Evolutionary conservation across 2,113 vertebrate genomes (phyloP), one percentile per base, ranked within the genome.

Genomic region (Ceuthmochares aereus): DNA sequence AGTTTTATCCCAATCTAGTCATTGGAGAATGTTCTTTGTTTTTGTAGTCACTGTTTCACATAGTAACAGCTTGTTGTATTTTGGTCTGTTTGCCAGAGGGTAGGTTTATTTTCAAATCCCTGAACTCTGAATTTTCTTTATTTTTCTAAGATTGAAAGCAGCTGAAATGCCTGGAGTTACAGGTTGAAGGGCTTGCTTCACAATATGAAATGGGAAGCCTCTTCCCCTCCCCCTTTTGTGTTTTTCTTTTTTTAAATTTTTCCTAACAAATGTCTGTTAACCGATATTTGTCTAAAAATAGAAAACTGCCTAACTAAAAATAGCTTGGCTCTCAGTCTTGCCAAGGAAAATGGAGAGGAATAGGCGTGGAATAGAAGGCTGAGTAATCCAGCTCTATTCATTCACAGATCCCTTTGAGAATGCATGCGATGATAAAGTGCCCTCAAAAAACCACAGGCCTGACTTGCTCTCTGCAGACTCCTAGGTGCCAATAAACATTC

Each of bases 241-340:
- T 97, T 97, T 98, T 95, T 95, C 83, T 97, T 97, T 94, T 98
- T 98, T 97, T 84, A 95, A 97, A 64, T 97, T 97, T 97, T 98
- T 95, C 98, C 98, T 99, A 98, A 99, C 99, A 98, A 99, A 99
- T 98, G 98, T 98, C 98, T 98, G 96, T 98, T 99, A 99, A 99
- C 98, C 98, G 98, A 97, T 98, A 98, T 98, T 97, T 98, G 97
- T 97, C 99, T 99, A 99, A 99, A 99, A 99, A 99, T 99, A 99
- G 99, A 98, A 98, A 97, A 95, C 97, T 96, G 98, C 97, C 96
- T 98, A 77, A 97, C 99, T 99, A 99, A 99, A 99, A 99, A 99
- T 99, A 99, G 98, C 96, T 96, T 98, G 97, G 98, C 98, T 97
- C 97, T 98, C 97, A 96, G 98, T 97, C 98, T 97, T 99, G 98